Evolutionary conservation across 2,888 invertebrate species (phyloP).

Genomic region (Melieria crassipennis): DNA sequence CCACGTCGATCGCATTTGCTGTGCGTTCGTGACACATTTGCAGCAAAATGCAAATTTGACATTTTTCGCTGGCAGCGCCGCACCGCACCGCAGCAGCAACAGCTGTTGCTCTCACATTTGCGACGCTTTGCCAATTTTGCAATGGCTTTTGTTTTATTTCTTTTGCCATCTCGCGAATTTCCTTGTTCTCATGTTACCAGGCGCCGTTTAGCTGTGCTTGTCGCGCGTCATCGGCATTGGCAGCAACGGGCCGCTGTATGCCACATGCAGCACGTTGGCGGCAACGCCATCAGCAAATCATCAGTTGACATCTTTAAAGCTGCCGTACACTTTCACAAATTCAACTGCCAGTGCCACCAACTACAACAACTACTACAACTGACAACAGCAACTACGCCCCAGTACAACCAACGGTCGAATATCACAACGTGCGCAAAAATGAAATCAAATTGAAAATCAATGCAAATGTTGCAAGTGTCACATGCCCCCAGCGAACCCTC

Average conservation of each 20-base stretch:
- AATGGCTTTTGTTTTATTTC: neutral
- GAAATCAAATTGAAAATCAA: conserved; percentile 31
- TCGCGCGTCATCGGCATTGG: neutral
- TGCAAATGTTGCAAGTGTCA: conserved; percentile 30
- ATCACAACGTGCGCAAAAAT: conserved; percentile 1
- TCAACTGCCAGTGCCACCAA: neutral
- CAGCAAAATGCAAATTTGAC: conserved; percentile 23
- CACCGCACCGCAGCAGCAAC: no score
- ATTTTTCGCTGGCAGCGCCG: conserved; percentile 6
- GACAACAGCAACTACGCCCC: conserved; percentile 9
- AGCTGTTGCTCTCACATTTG: neutral
- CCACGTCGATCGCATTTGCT: no score
- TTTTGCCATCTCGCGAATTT: neutral
- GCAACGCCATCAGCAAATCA: conserved; percentile 20
- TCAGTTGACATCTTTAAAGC: conserved; percentile 18
- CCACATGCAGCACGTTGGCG: conserved; percentile 2
- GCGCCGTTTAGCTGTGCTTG: no score
- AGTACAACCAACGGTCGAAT: neutral
- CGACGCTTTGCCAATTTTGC: conserved; percentile 12
- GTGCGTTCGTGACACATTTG: neutral
- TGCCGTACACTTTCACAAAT: conserved; percentile 21
- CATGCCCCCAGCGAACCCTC: conserved; percentile 11
- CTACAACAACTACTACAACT: neutral
- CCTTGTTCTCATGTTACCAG: no score
- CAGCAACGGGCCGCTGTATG: neutral